phyloP scores from a whole-genome alignment of 2,888 invertebrate genomes.

The Eupithecia subfuscata region DNA sequence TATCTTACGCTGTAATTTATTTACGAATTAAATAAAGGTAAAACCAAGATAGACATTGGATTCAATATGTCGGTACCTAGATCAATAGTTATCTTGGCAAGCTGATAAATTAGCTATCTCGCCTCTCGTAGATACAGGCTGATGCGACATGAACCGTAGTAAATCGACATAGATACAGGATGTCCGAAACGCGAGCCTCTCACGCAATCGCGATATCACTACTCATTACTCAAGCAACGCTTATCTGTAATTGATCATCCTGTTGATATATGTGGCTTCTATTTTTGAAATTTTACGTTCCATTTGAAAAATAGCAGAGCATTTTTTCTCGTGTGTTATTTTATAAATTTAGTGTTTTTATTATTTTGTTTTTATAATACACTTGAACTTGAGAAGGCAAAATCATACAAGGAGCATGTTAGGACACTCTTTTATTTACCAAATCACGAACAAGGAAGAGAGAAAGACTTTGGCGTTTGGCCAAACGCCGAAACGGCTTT shows the following conservation, averaged over 20 bases:
- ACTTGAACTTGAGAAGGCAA: background rate
- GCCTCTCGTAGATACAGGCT: slow-evolving; percentile 2
- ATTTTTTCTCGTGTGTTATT: background rate
- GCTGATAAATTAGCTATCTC: slow-evolving; percentile 4
- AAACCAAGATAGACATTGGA: background rate
- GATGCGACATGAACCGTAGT: slow-evolving; percentile 9
- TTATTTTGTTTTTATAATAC: background rate
- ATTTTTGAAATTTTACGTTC: background rate
- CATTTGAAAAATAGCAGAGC: background rate
- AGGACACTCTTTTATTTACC: background rate
- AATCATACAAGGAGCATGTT: background rate
- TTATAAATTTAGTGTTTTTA: background rate
- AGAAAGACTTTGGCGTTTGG: background rate
- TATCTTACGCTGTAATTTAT: background rate
- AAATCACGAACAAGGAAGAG: background rate
- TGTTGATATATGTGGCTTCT: background rate
- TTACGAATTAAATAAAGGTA: background rate
- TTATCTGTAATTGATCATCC: slow-evolving; percentile 18
- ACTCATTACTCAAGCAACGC: slow-evolving; percentile 12
- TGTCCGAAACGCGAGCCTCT: slow-evolving; percentile 17
- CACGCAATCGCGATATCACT: slow-evolving; percentile 15
- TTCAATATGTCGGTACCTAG: slow-evolving; percentile 1
- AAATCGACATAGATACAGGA: slow-evolving; percentile 14
- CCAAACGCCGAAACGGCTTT: background rate
- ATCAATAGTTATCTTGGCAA: slow-evolving; percentile 3